Evolutionary conservation across 2,113 vertebrate genomes (phyloP), one percentile per base, ranked within the genome.

Genomic region (Spermophilus dauricus): DNA sequence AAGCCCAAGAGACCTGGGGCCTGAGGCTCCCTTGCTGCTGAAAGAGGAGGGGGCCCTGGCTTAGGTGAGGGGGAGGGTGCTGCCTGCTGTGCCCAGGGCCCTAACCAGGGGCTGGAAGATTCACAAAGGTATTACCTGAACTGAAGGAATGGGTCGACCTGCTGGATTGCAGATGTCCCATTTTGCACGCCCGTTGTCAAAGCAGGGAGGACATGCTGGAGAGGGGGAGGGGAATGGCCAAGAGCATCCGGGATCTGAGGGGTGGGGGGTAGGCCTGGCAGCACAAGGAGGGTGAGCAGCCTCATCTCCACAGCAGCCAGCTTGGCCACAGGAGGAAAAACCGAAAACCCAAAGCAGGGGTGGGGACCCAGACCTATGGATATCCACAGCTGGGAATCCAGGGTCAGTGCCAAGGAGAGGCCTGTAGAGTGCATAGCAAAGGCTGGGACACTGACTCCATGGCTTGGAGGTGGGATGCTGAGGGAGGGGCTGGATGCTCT

Each of bases 351-450:
- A 91, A 97, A 83, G 94, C 30, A 78, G 83, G 89, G 84, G 28
- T 37, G 80, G 76, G 48, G 63, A n/a, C 94, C 69, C 56, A 83
- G 89, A 61, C 56, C 65, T 91, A 12, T 78, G 3, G 53, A 81
- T 78, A 37, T 48, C 48, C 86, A 89, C 26, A 56, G 10, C 26
- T 80, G 92, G 42, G 32, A 39, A 48, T 56, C 51, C 67, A 86
- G 96, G 85, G 89, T 65, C 89, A 56, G 95, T 26, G 86, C 93
- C 96, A 22, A 53, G 94, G 75, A 89, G 89, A 82, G 94, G 90
- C 90, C 89, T 73, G 91, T 73, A 70, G 92, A 85, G 48, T 97
- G 97, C 98, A 97, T 95, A 97, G 98, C 95, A 63, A 72, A 93
- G 86, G 88, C 93, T 89, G 89, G 34, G 85, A 89, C 78, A 76